Evolutionary conservation across 2,797 vertebrate species (phyloP).

Genomic region (Spatula clypeata): DNA sequence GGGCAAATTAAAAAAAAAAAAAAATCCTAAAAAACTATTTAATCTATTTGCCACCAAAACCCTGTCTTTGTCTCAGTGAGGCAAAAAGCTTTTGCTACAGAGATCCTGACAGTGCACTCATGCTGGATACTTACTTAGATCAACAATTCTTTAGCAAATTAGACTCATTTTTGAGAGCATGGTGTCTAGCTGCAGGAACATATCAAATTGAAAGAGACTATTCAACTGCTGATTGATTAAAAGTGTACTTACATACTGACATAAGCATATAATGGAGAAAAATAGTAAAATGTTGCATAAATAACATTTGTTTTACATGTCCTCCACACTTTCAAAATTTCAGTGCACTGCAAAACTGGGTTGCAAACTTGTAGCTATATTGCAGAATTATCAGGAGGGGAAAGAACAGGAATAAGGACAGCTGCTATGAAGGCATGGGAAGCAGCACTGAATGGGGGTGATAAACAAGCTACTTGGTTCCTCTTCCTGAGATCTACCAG

Average conservation of each 20-base stretch:
- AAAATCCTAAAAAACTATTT: not conserved
- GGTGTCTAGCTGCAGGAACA: not conserved
- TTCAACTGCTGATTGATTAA: not conserved
- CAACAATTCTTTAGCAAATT: not conserved
- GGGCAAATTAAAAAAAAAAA: not conserved
- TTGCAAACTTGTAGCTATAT: not conserved
- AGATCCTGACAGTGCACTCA: not conserved
- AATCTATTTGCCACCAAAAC: not conserved
- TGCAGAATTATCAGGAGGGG: not conserved
- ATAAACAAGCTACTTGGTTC: not conserved
- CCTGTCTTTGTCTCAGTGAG: not conserved
- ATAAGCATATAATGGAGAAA: not conserved
- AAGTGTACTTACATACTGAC: not conserved
- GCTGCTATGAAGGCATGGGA: not conserved
- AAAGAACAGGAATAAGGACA: not conserved
- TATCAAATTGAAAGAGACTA: not conserved
- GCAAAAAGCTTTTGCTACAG: not conserved
- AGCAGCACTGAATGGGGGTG: not conserved
- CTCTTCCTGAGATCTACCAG: not conserved
- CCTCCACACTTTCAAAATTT: not conserved
- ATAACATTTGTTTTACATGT: not conserved
- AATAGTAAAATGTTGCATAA: not conserved
- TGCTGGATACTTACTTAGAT: not conserved
- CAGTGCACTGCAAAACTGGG: not conserved
- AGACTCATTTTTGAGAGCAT: not conserved